Base-by-base conservation (phyloP, 2,113 vertebrate genomes). In the Struthio camelus region DNA sequence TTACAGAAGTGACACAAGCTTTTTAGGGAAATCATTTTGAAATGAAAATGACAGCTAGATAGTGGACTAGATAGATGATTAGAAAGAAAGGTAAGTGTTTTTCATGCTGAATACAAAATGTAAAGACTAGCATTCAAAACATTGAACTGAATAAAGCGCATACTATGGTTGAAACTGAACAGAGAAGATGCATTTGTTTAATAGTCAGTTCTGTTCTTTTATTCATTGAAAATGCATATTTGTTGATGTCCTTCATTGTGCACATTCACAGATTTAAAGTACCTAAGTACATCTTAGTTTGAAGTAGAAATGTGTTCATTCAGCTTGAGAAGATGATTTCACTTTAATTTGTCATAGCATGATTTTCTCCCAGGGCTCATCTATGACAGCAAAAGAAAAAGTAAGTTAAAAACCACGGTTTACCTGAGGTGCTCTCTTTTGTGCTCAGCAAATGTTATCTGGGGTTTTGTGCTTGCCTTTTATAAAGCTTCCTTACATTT, bases 261-360 rank as follows among this genome's bases (percentile, higher is more conserved):
- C 50, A 44, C 11, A n/a, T 64, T 80, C 20, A 50, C 16, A 30
- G 15, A 1, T 5, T 58, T 79, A 36, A 53, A 34, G 8, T 23
- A 27, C 4, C 2, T 28, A 46, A 46, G 32, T 30, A 22, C 8
- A 13, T 42, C 36, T 16, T 62, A 10, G 2, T 82, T 70, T 80
- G 11, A 36, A 64, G 16, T 34, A n/a, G 11, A 66, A 82, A 70
- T 50, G 5, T 54, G 42, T 59, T 36, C 34, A 44, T 25, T 53
- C 2, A 75, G 6, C 30, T 40, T 19, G 42, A 66, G 62, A 82
- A 80, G 17, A 53, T 6, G 67, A 75, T 85, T 79, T 36, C 14
- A 54, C 2, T 59, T 80, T n/a, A 50, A 11, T 14, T 67, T 84
- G 89, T 78, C 0, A 0, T n/a, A 67, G 14, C 18, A 54, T 0